phyloP scores from a whole-genome alignment of 2,797 vertebrate species.

The Strix occidentalis region DNA sequence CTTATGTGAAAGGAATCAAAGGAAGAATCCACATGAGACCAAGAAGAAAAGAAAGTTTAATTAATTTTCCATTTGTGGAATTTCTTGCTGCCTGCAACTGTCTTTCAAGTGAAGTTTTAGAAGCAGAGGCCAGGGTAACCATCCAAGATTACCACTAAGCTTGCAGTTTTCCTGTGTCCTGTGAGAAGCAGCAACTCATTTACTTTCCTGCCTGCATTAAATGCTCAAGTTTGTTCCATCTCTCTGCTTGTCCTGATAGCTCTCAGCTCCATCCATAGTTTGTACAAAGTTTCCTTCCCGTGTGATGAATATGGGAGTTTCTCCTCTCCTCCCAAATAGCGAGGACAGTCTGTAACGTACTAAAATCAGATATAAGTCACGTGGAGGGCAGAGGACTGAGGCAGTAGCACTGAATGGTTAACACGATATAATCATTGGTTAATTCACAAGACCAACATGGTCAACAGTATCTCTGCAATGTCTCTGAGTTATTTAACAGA shows the following conservation, averaged over 20 bases:
- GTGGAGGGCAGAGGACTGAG: not conserved
- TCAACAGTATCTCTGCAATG: not conserved
- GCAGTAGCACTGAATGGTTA: not conserved
- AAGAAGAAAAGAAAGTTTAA: slow-evolving; percentile 45
- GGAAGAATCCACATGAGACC: not conserved
- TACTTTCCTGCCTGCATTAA: not conserved
- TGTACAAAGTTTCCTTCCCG: not conserved
- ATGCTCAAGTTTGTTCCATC: not conserved
- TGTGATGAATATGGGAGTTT: not conserved
- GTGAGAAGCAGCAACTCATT: not conserved
- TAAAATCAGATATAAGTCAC: not conserved
- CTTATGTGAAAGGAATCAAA: slow-evolving; percentile 27
- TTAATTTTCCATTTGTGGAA: slow-evolving; percentile 57
- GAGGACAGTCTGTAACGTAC: not conserved
- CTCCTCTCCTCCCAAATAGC: not conserved
- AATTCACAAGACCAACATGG: not conserved
- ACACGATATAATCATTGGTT: accelerated
- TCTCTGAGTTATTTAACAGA: not conserved
- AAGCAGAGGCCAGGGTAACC: not conserved
- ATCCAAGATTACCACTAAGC: not conserved
- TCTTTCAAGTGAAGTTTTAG: slow-evolving; percentile 30
- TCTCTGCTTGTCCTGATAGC: not conserved
- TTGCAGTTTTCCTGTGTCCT: not conserved
- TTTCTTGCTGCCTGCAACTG: slow-evolving; percentile 8
- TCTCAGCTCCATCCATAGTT: not conserved